Evolutionary conservation across 2,797 vertebrate genomes (phyloP), one percentile per base, ranked within the genome.

Genomic region (Apodemus agrarius): DNA sequence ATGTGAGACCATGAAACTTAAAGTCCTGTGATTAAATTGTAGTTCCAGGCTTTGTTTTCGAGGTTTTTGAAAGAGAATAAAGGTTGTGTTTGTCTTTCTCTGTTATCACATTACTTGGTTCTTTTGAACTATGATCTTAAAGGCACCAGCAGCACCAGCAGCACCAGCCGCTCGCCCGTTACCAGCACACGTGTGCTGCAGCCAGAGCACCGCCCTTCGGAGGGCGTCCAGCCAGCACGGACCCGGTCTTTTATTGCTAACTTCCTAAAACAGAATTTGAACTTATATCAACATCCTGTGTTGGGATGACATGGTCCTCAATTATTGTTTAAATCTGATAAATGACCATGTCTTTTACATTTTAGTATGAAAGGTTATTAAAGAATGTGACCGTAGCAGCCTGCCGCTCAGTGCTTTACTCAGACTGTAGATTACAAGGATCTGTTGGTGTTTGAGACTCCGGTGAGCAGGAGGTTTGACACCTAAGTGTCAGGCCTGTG

Each of bases 51-150:
- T 49, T 61, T 95, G 5, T 93, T 93, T 95, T 91, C 59, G 34
- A 31, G 40, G 34, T 52, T 90, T 91, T 37, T 88, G 43, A 96
- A 96, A 95, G 92, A 90, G 96, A 97, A 96, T 96, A 98, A 98
- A 98, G 96, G 97, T 97, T 94, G 82, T 97, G 80, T 98, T 98
- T 98, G 95, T 65, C 63, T 97, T 97, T n/a, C 80, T 95, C 94
- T 96, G 95, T 90, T 95, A 97, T 91, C 75, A 0, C 26, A 19
- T 95, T 93, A 89, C 94, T 87, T 95, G 78, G 65, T 93, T 95
- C 93, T 96, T 93, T 93, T 97, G 97, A 93, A 97, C 96, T 96
- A 61, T 97, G 97, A n/a, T 96, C 98, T 97, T 97, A 97, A 98
- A 98, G 97, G 88, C 49, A 82, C 94, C 97, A 40, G 81, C 1